Evolutionary conservation across 2,797 vertebrate species (phyloP).

Genomic region (Loris lydekkerianus): DNA sequence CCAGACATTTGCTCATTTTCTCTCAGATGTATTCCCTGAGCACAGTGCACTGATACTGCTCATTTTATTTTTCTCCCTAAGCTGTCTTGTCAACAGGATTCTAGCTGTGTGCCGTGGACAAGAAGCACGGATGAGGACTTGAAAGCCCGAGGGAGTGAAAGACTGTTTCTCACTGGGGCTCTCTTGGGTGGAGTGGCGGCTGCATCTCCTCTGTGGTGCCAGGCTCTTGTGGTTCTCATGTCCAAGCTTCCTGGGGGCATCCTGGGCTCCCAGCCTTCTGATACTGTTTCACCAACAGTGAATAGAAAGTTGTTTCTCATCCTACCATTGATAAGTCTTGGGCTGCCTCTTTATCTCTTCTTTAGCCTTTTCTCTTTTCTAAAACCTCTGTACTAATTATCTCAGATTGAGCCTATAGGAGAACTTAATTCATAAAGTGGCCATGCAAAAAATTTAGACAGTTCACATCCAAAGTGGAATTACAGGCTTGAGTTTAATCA

Average conservation of each 20-base stretch:
- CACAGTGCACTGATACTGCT: background rate
- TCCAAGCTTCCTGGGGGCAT: background rate
- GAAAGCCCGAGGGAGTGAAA: background rate
- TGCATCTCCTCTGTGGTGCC: background rate
- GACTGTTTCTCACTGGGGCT: background rate
- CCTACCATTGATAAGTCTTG: background rate
- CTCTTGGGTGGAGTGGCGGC: fast-evolving
- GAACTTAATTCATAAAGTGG: background rate
- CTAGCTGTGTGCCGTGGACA: background rate
- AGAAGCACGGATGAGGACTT: background rate
- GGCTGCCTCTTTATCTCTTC: background rate
- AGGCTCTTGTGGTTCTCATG: background rate
- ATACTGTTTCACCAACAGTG: background rate
- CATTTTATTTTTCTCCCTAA: background rate
- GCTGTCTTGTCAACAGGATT: background rate
- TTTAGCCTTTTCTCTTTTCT: background rate
- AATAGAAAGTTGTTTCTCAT: background rate
- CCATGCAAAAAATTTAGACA: background rate
- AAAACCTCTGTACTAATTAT: background rate
- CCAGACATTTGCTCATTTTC: background rate
- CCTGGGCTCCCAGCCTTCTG: background rate
- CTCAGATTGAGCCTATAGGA: background rate
- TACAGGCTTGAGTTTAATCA: background rate
- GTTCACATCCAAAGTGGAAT: background rate
- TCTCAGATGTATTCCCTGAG: background rate